A percentile compares a stretch with the other conserved stretches of the same genome.
phyloP scores from a whole-genome alignment of 2,797 vertebrate species.

The Ctenopoma kingsleyae region DNA sequence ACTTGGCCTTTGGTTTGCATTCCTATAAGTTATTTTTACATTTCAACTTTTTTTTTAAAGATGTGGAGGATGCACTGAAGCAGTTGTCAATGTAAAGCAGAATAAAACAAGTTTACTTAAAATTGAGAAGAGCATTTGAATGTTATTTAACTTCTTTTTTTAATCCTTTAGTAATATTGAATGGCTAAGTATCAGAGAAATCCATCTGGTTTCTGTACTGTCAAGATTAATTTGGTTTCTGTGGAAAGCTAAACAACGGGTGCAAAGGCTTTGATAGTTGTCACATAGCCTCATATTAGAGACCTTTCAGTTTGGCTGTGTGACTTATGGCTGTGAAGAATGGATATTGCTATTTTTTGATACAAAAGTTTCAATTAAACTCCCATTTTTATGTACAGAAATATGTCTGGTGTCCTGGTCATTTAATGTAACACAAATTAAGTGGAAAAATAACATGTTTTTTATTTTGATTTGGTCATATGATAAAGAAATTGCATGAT shows the following conservation, averaged over 20 bases:
- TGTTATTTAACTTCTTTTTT: slow-evolving; percentile 82
- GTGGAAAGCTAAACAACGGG: slow-evolving; percentile 82
- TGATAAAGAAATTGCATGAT: neutral
- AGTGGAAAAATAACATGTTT: neutral
- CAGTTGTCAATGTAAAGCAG: slow-evolving; percentile 88
- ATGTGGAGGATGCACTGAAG: slow-evolving; percentile 88
- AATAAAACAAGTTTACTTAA: slow-evolving; percentile 86
- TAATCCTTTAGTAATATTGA: slow-evolving; percentile 65
- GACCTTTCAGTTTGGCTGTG: slow-evolving; percentile 87
- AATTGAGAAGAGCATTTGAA: slow-evolving; percentile 84
- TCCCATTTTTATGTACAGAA: slow-evolving; percentile 92
- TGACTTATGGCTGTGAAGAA: slow-evolving; percentile 86
- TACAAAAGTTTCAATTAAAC: slow-evolving; percentile 98
- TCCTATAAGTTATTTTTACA: slow-evolving; percentile 85
- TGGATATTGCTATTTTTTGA: slow-evolving; percentile 97
- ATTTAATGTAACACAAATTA: slow-evolving; percentile 17
- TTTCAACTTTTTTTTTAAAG: slow-evolving; percentile 80
- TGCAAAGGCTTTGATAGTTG: slow-evolving; percentile 79
- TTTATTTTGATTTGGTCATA: neutral
- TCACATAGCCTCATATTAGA: slow-evolving; percentile 84
- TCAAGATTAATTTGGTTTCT: slow-evolving; percentile 86
- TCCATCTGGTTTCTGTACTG: slow-evolving; percentile 85
- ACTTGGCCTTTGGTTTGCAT: slow-evolving; percentile 86
- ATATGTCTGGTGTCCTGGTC: slow-evolving; percentile 59
- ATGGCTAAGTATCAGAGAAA: slow-evolving; percentile 65